Percentiles rank a stretch among this genome's conserved stretches.
Evolutionary conservation across 1,140 invertebrate species (phyloP).

Genomic region (Amphibalanus amphitrite): DNA sequence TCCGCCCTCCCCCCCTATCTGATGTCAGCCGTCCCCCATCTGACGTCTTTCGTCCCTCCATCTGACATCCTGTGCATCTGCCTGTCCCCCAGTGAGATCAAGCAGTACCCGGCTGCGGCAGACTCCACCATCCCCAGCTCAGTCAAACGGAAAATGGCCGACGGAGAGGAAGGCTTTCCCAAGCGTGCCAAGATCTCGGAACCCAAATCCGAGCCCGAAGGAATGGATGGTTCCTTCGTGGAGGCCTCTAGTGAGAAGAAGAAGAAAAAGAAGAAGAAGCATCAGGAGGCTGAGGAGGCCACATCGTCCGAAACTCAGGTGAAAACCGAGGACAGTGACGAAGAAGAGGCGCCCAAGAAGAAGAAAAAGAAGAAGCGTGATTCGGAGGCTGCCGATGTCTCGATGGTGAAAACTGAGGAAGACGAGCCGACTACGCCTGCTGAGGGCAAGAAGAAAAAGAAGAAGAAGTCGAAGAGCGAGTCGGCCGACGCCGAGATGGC

Average conservation of each 20-base stretch:
- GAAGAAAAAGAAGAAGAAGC: slow-evolving; percentile 27
- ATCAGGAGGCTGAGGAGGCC: slow-evolving; percentile 18
- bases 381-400: neutral
- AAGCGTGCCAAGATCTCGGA: slow-evolving; percentile 5
- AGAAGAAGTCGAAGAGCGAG: slow-evolving; percentile 8
- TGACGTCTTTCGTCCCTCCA: neutral
- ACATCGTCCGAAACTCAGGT: slow-evolving; percentile 16
- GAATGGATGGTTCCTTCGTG: slow-evolving; percentile 2
- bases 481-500: neutral
- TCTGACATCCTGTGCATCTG: neutral
- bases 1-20: no score
- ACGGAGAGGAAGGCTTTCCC: slow-evolving; percentile 20
- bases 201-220: neutral
- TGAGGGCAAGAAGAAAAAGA: slow-evolving; percentile 16
- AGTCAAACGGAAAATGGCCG: slow-evolving; percentile 26
- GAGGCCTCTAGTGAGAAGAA: slow-evolving; percentile 14
- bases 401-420: neutral
- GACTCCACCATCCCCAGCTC: slow-evolving; percentile 30
- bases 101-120: slow-evolving; percentile 28
- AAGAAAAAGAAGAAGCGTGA: slow-evolving; percentile 16
- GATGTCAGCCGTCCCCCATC: neutral
- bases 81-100: slow-evolving; percentile 25
- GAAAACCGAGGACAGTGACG: slow-evolving; percentile 17
- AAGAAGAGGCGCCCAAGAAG: slow-evolving; percentile 15
- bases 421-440: slow-evolving; percentile 3